Evolutionary conservation across 2,888 invertebrate genomes (phyloP), one percentile per base, ranked within the genome.

Genomic region (Eucera pruinosa): DNA sequence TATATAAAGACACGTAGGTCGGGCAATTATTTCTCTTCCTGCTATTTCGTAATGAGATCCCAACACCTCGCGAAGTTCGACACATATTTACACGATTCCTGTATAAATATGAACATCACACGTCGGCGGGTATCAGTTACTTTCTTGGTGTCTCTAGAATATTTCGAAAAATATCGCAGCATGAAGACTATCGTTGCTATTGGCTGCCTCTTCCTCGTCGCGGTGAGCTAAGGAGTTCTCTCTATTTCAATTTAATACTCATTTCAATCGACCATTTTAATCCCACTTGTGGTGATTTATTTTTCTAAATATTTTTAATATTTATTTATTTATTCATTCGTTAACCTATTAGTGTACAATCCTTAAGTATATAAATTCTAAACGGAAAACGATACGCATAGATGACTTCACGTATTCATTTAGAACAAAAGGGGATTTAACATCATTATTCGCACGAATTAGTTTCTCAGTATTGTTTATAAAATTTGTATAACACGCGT

Each of bases 21-120:
- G 52, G 33, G 43, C 48, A 76, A 77, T 77, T 77, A 77, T 76
- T 36, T 77, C 68, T 64, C 68, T 69, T 77, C 77, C 77, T 77
- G 77, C 20, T 60, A 47, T 62, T 68, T 41, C 48, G 9, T 25
- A 58, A 45, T 65, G 50, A 6, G 20, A 64, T 64, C 43, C 33
- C 48, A 64, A 41, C 68, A 65, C 64, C 47, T 58, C n/a, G 20
- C 11, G 2, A 45, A 25, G 33, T 54, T 60, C 64, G 68, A 77
- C 47, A 57, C 57, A 25, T 62, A 54, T 52, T 36, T 33, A 2
- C 57, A 18, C 11, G 13, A 41, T 3, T 33, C 15, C 57, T 43
- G 13, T 77, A 77, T 77, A 77, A 77, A 77, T 64, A 52, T 76
- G 60, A 27, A n/a, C 52, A 43, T 33, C 47, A 33, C 11, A 39